A percentile compares a stretch with the other conserved stretches of the same genome.
Conservation (phyloP, 2,113 vertebrate genomes). For the Anthoscopus minutus region DNA sequence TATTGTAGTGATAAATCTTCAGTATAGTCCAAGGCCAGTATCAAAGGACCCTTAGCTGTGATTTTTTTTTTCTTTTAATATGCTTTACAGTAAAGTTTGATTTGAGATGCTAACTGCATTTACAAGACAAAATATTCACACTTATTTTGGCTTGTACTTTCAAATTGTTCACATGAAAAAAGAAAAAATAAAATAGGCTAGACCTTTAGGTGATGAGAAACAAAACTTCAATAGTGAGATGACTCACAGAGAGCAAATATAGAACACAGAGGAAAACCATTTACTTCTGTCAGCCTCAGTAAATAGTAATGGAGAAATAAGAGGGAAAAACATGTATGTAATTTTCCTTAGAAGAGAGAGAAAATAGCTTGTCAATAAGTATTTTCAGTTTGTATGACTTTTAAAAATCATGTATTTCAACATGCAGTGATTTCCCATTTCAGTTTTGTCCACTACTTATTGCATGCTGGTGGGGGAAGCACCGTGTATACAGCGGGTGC, state of each 20-base stretch:
- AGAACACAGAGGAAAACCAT: neutral
- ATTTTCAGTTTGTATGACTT: neutral
- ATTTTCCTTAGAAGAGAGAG: neutral
- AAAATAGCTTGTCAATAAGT: neutral
- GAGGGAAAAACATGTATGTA: neutral
- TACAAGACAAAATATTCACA: neutral
- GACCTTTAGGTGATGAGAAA: constrained; percentile 7
- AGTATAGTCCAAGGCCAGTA: neutral
- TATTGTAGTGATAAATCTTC: neutral
- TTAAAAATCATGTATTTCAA: neutral
- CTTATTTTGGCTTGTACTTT: neutral
- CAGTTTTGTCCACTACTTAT: neutral
- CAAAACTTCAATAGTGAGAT: constrained; percentile 15
- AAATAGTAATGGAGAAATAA: neutral
- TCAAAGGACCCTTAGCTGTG: neutral
- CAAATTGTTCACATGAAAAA: neutral
- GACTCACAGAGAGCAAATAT: constrained; percentile 3
- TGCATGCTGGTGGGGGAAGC: accelerated
- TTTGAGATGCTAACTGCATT: neutral
- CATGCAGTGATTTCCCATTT: neutral
- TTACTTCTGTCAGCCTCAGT: neutral
- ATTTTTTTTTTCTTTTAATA: neutral
- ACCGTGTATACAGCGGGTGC: accelerated
- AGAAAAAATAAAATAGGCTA: neutral
- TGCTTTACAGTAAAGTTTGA: neutral